Evolutionary conservation across 2,797 vertebrate species (phyloP).

Genomic region (Sardinella longiceps): DNA sequence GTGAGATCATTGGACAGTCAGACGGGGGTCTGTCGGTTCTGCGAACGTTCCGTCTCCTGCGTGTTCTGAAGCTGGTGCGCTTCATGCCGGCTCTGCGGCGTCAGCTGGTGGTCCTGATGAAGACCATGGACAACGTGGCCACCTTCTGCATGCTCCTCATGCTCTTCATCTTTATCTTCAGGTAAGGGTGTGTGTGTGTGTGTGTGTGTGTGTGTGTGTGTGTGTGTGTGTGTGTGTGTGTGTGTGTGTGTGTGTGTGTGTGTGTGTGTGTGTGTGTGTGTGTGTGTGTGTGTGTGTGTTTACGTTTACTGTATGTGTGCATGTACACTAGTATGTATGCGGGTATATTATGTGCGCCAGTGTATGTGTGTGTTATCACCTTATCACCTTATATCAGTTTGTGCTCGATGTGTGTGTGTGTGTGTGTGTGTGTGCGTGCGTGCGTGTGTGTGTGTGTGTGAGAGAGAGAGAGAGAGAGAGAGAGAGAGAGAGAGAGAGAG

Average conservation of each 20-base stretch:
- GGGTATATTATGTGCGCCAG: neutral
- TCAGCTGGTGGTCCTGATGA: slow-evolving; percentile 97
- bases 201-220: neutral
- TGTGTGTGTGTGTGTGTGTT: neutral
- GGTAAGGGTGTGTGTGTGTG: slow-evolving; percentile 68
- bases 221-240: neutral
- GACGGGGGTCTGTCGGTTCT: slow-evolving; percentile 92
- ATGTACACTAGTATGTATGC: no score
- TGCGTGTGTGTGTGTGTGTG: neutral
- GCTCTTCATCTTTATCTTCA: slow-evolving; percentile 98
- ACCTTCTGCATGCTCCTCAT: slow-evolving; percentile 99
- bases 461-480: no score
- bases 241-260: neutral
- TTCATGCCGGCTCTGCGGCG: slow-evolving; percentile 96
- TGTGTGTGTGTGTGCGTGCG: slow-evolving; percentile 1
- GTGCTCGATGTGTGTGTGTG: neutral
- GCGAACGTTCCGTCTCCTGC: slow-evolving; percentile 90
- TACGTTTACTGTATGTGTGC: neutral
- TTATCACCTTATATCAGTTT: no score
- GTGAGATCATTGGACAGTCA: slow-evolving; percentile 92
- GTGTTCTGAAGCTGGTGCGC: slow-evolving; percentile 93
- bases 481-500: no score
- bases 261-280: neutral
- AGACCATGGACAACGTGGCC: slow-evolving; percentile 99
- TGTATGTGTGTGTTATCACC: no score